Evolutionary conservation across 1,140 invertebrate genomes (phyloP), one percentile per base, ranked within the genome.

Genomic region (Grapholita molesta): DNA sequence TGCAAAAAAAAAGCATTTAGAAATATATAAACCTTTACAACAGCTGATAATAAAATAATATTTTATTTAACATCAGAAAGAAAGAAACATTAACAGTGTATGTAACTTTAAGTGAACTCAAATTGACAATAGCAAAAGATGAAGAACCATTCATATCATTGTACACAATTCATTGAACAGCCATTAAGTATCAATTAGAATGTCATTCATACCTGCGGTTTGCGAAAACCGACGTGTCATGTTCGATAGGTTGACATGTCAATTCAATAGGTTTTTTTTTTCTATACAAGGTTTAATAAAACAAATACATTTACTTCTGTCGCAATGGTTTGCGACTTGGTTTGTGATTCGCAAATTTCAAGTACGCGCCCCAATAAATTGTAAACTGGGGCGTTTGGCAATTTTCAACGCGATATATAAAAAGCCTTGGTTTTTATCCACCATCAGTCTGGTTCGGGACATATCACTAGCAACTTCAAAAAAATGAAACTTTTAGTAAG

Each of bases 391-490:
- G 70, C 52, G 64, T 57, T 68, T 38, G 24, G 24, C 18, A 28
- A 61, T 70, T 65, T 72, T 64, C 32, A 42, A 53, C 68, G 28
- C 64, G 61, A 71, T 65, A 65, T 65, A 65, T 65, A 65, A 65
- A 64, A 65, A 65, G 61, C 48, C 25, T 28, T 61, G 55, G 55
- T 61, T 25, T 15, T 61, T 28, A 15, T 28, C 30, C 24, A 25
- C 25, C 55, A 61, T 61, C 55, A 61, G 55, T 61, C 28, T n/a
- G 12, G 24, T 28, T 28, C 25, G 11, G 24, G 55, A 61, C 28
- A n/a, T 55, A 61, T 21, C 12, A 21, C 2, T 61, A 30, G 55
- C 55, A 61, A 61, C 12, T n/a, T 15, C 55, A 61, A 32, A 61
- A 32, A 61, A 61, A 61, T 61, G 55, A n/a, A 61, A 30, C 18